Base-by-base conservation (phyloP, 2,888 invertebrate species). In the Eristalis tenax region DNA sequence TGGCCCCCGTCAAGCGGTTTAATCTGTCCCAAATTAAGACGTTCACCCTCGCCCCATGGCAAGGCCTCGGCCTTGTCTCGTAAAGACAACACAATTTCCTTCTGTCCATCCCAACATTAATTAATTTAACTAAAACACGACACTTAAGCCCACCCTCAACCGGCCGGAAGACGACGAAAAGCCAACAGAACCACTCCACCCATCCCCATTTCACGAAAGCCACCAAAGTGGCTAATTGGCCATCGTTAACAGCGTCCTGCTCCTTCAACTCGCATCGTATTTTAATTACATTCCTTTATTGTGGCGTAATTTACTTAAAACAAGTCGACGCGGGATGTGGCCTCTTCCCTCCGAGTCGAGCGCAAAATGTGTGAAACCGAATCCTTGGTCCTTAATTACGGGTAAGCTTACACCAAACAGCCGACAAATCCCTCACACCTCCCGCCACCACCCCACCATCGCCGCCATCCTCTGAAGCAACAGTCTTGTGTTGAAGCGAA, bases 171-270 rank as follows among this genome's bases (percentile, higher is more conserved):
- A 15, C 3, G 6, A 8, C 11, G 70, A 35, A 61, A 78, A 71
- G 23, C 65, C 50, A 59, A 32, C n/a, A n/a, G n/a, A n/a, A n/a
- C n/a, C n/a, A 0, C 4, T 38, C 18, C 18, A 5, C 1, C 50
- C 18, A 18, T 40, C 50, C 73, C 61, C 59, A 18, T 38, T 13
- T 4, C 35, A 63, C 23, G 63, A 64, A 26, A 74, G 68, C 83
- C 79, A 76, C 75, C 64, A 83, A 87, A 83, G 87, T 87, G 83
- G 79, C 76, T 87, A 87, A 87, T 87, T 83, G 87, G 80, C 87
- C 79, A 69, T 76, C 87, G 79, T 87, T 83, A 83, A 76, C 75
- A 69, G 13, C 57, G 71, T 87, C 83, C 64, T 76, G 71, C 68
- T 63, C 71, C 64, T n/a, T n/a, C 43, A 43, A 43, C 43, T 18